These are phyloP conservation scores for Phymanthus crucifer DNA, from an alignment of 92 coral and sea anemone species.

Conservation along the genomic window DNA sequence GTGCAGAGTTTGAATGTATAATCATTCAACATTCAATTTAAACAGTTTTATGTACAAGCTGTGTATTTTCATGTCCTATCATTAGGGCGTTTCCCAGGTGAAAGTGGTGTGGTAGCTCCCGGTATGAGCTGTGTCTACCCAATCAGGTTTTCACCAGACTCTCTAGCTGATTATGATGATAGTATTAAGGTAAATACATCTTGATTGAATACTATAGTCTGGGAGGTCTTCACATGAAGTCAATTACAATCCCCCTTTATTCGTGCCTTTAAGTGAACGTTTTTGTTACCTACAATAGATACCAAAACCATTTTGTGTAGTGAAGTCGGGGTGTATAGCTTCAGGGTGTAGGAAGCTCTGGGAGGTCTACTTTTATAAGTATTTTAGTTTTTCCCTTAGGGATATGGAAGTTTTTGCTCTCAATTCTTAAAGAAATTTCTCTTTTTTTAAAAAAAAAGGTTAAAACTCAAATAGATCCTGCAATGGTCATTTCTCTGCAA, in stretches of 20 bases:
- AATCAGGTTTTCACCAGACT: slow-evolving; percentile 92
- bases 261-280: too few relatives aligned
- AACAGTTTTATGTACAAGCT: background rate
- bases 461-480: slow-evolving; percentile 84
- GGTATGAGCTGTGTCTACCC: slow-evolving; percentile 96
- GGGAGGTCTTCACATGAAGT: too few relatives aligned
- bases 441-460: too few relatives aligned
- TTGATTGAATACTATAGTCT: background rate
- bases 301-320: too few relatives aligned
- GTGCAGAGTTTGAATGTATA: background rate
- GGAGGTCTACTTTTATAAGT: too few relatives aligned
- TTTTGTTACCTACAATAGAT: too few relatives aligned
- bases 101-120: slow-evolving; percentile 93
- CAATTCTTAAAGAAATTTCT: background rate
- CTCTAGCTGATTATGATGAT: slow-evolving; percentile 94
- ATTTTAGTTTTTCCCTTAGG: too few relatives aligned
- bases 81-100: slow-evolving; percentile 92
- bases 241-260: too few relatives aligned
- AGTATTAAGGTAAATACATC: slow-evolving; percentile 64
- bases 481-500: slow-evolving; percentile 68
- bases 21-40: too few relatives aligned
- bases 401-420: background rate
- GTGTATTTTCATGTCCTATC: background rate
- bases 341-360: too few relatives aligned
- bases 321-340: too few relatives aligned